Conservation (phyloP, 2,113 vertebrate genomes). For the Ageneiosus marmoratus region DNA sequence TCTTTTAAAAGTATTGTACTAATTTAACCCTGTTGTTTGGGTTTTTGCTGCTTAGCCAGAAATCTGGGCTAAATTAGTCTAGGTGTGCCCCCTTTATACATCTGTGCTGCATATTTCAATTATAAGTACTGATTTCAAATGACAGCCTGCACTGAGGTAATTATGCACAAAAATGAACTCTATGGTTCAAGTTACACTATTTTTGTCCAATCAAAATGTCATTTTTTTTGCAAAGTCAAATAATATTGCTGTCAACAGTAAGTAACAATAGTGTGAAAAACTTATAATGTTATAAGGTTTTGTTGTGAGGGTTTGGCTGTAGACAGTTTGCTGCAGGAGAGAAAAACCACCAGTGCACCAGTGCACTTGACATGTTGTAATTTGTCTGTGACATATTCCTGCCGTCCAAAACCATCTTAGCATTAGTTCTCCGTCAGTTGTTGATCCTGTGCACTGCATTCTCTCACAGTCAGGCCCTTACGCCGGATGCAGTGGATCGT, state of each 20-base stretch:
- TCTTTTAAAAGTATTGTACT: background rate
- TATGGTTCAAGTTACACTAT: background rate
- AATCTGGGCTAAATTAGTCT: constrained; percentile 25
- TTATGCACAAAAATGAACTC: constrained; percentile 6
- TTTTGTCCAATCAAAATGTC: background rate
- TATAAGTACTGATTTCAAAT: constrained; percentile 33
- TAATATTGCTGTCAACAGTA: background rate
- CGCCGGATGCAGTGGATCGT: constrained; percentile 49
- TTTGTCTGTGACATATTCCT: constrained; percentile 48
- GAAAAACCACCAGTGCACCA: constrained; percentile 29
- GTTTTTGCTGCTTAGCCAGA: constrained; percentile 10
- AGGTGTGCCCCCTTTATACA: constrained; percentile 16
- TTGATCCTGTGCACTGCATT: constrained; percentile 45
- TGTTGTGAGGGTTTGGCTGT: background rate
- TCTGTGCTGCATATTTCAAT: constrained; percentile 28
- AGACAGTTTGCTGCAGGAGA: background rate
- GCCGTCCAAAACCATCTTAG: constrained; percentile 38
- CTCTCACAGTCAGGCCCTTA: constrained; percentile 51
- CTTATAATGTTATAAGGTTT: background rate
- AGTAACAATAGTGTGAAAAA: background rate
- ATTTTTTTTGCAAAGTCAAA: constrained; percentile 3
- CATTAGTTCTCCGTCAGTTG: constrained; percentile 50
- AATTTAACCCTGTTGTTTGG: constrained; percentile 14
- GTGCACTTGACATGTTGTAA: constrained; percentile 58
- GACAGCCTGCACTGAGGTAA: constrained; percentile 19